Percentiles rank a stretch among this genome's conserved stretches.
Conservation (phyloP, 1,140 invertebrate genomes). For the Scaptomyza montana region DNA sequence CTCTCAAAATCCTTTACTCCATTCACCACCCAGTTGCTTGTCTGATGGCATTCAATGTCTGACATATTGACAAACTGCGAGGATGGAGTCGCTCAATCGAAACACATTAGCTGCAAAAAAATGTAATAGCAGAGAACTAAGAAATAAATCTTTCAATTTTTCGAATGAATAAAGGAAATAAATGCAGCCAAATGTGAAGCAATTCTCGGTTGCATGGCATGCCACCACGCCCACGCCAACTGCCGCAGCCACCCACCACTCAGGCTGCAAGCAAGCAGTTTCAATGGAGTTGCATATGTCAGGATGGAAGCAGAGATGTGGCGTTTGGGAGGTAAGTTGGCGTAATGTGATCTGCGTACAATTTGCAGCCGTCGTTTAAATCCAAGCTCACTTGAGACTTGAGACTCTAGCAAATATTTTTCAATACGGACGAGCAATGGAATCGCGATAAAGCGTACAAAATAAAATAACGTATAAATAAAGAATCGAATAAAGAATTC, state of each 20-base stretch:
- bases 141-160: slow-evolving; percentile 83
- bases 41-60: slow-evolving; percentile 50
- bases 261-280: slow-evolving; percentile 19
- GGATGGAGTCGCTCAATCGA: slow-evolving; percentile 63
- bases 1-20: background rate
- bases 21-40: background rate
- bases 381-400: slow-evolving; percentile 72
- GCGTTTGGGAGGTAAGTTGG: background rate
- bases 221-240: background rate
- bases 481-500: slow-evolving; percentile 57
- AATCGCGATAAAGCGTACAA: slow-evolving; percentile 53
- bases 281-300: slow-evolving; percentile 55
- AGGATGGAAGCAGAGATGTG: slow-evolving; percentile 28
- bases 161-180: slow-evolving; percentile 55
- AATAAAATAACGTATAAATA: slow-evolving; percentile 75
- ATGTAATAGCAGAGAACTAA: slow-evolving; percentile 76
- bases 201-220: slow-evolving; percentile 55
- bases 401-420: slow-evolving; percentile 78
- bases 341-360: slow-evolving; percentile 80
- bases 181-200: slow-evolving; percentile 76
- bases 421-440: slow-evolving; percentile 58
- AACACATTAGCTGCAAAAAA: slow-evolving; percentile 76
- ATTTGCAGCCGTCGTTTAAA: slow-evolving; percentile 77
- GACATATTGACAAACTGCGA: slow-evolving; percentile 73
- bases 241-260: slow-evolving; percentile 7